Base-by-base conservation (phyloP, 2,888 invertebrate genomes). In the Oxycera nigricornis region DNA sequence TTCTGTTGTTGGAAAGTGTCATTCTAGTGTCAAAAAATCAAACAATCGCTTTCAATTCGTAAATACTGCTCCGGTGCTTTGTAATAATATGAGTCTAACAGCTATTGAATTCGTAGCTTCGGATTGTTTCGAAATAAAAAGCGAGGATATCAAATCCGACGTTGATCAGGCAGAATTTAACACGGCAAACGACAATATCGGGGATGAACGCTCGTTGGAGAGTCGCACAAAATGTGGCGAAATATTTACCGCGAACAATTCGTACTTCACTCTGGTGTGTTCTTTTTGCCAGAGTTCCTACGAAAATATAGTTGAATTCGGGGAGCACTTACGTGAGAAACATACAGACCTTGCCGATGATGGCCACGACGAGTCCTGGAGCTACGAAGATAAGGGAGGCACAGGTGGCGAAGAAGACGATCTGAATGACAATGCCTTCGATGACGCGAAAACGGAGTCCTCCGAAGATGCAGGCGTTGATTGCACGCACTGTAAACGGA, bases 161-260 rank as follows among this genome's bases (percentile, higher is more conserved):
- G 3, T 20, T 9, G 17, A 3, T 11, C n/a, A n/a, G 46, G 46
- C 11, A 7, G 46, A 46, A 7, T 46, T 7, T 46, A 46, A 46
- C 6, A 7, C 11, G 6, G 35, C 35, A 35, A 46, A 17, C 46
- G 14, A 14, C 14, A 17, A 46, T 46, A 20, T 2, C 14, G 3
- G 3, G 2, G 11, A 14, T 11, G 11, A 46, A 3, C 4, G 11
- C n/a, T 3, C 3, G 6, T 7, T 24, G 20, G 4, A 11, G 20
- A 55, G 26, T 52, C 26, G 17, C 75, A 78, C 14, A 28, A 77
- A 76, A 14, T 75, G 75, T 39, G 75, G 75, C 4, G 75, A 73
- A 52, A 73, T 75, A 7, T 70, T 75, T 2, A 68, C 73, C 20
- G 70, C 73, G 14, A 70, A 70, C 22, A 50, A 50, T 20, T 67